These are phyloP conservation scores for rabbit (Oryctolagus cuniculus) DNA, from an alignment of 2,113 vertebrate species.

Conservation along the genomic window DNA sequence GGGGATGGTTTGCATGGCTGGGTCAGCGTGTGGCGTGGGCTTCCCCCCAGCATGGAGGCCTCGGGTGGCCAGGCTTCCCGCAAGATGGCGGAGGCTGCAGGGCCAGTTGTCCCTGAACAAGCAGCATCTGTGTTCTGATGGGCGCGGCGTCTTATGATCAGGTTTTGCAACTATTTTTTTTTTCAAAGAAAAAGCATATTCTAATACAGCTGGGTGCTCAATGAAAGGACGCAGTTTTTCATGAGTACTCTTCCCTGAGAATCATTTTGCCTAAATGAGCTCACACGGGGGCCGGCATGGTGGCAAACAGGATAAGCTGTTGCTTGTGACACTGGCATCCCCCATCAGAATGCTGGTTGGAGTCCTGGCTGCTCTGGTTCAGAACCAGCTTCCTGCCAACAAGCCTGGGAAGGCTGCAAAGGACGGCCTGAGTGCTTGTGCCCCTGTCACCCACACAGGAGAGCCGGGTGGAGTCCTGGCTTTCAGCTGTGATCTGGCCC, in stretches of 20 bases:
- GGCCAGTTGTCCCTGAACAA: neutral
- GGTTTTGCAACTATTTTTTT: slow-evolving; percentile 15
- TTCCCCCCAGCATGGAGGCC: neutral
- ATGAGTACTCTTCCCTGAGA: neutral
- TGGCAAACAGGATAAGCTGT: too few species aligned
- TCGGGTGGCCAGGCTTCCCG: neutral
- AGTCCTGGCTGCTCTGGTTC: too few species aligned
- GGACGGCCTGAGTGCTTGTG: too few species aligned
- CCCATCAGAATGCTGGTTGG: too few species aligned
- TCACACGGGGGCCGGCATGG: too few species aligned
- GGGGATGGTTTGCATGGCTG: neutral
- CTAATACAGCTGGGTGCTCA: neutral
- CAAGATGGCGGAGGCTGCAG: neutral
- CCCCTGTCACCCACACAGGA: too few species aligned
- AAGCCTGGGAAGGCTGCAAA: too few species aligned
- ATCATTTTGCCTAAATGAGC: neutral
- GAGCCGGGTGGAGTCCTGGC: too few species aligned
- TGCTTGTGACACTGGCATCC: too few species aligned
- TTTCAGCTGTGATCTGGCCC: too few species aligned
- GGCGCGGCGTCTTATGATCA: neutral
- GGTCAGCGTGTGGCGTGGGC: neutral
- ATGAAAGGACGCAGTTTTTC: neutral
- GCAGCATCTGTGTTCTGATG: neutral
- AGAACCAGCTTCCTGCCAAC: too few species aligned
- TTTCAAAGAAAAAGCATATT: neutral